phyloP scores from a whole-genome alignment of 2,888 invertebrate species.

The Lottia scabra region DNA sequence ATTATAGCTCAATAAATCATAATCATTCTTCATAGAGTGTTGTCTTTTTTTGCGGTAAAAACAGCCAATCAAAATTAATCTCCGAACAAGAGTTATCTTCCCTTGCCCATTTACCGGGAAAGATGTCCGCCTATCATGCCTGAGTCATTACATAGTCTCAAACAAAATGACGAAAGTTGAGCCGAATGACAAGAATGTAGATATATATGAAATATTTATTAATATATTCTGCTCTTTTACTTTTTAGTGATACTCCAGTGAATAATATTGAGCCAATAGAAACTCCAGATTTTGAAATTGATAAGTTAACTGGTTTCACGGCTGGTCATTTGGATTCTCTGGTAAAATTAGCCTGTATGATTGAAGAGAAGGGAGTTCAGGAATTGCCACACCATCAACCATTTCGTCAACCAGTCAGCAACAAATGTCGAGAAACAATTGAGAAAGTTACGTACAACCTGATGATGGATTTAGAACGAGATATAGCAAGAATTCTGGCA shows the following conservation, averaged over 20 bases:
- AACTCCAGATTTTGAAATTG: constrained; percentile 71
- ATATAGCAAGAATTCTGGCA: constrained; percentile 58
- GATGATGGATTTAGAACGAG: constrained; percentile 61
- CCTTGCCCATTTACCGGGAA: too few relatives aligned
- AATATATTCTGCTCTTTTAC: too few relatives aligned
- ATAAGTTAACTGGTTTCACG: constrained; percentile 71
- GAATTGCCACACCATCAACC: neutral
- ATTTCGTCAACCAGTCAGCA: neutral
- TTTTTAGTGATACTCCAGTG: constrained; percentile 69
- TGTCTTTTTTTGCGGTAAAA: too few relatives aligned
- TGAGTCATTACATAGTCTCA: too few relatives aligned
- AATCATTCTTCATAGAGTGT: too few relatives aligned
- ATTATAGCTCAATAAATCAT: too few relatives aligned
- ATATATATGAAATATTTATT: too few relatives aligned
- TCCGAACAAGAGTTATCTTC: too few relatives aligned
- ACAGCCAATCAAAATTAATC: too few relatives aligned
- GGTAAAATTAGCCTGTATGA: constrained; percentile 73
- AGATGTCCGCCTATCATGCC: too few relatives aligned
- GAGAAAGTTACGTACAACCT: constrained; percentile 20
- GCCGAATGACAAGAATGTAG: too few relatives aligned
- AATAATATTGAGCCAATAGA: constrained; percentile 72
- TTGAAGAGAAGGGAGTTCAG: constrained; percentile 69
- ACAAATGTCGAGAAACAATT: constrained; percentile 4
- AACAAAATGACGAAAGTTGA: too few relatives aligned
- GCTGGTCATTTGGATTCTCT: constrained; percentile 72